Conservation (phyloP, 1,140 invertebrate genomes). For the Heterodera schachtii region DNA sequence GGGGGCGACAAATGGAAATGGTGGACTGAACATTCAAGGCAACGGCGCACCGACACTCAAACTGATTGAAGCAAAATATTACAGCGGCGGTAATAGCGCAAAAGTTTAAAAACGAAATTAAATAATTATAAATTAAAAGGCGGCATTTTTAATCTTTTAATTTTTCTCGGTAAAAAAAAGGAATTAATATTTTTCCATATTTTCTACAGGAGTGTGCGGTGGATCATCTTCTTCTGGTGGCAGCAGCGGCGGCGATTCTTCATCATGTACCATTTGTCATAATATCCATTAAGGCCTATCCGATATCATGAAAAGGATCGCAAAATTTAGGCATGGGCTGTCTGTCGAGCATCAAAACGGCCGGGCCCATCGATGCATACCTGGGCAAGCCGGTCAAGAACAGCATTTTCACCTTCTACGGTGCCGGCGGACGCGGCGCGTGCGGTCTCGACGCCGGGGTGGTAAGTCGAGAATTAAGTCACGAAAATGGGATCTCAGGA, state of each 20-base stretch:
- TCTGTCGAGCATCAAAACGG: slow-evolving; percentile 2
- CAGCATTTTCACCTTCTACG: slow-evolving; percentile 37
- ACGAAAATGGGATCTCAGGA: neutral
- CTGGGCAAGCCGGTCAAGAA: slow-evolving; percentile 28
- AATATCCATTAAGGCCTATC: neutral
- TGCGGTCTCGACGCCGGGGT: slow-evolving; percentile 22
- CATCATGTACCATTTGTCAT: neutral
- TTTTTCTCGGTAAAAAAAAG: neutral
- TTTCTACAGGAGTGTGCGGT: neutral
- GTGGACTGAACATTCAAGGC: slow-evolving; percentile 8
- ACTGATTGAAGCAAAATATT: neutral
- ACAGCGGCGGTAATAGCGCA: neutral
- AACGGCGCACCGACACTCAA: slow-evolving; percentile 5
- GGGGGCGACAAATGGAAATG: neutral
- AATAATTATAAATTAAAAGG: neutral
- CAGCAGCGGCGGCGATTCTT: neutral
- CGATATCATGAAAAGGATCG: neutral
- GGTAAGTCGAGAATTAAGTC: neutral
- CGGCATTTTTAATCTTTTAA: neutral
- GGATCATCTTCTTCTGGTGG: neutral
- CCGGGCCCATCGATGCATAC: slow-evolving; percentile 21
- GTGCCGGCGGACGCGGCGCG: slow-evolving; percentile 20
- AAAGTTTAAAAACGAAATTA: neutral
- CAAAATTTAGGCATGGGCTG: neutral
- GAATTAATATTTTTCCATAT: neutral